phyloP scores from a whole-genome alignment of 2,888 invertebrate species.

The Pyrochroa serraticornis region DNA sequence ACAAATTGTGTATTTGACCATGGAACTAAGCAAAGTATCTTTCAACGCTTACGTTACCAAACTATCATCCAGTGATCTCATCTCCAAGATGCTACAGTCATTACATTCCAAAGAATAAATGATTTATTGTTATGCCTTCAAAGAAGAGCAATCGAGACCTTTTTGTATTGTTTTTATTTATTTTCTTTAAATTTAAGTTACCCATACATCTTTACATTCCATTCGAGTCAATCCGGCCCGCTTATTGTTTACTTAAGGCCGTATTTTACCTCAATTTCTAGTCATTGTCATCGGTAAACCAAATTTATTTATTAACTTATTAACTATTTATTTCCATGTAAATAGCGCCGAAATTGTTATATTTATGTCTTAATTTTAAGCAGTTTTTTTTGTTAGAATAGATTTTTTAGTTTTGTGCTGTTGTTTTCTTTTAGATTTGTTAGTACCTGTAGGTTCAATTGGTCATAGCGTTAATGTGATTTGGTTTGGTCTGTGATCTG shows the following conservation, averaged over 20 bases:
- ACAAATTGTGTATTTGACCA: slow-evolving; percentile 33
- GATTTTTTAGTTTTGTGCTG: slow-evolving; percentile 1
- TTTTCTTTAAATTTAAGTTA: slow-evolving; percentile 11
- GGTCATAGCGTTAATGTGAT: slow-evolving; percentile 28
- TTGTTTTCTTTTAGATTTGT: slow-evolving; percentile 4
- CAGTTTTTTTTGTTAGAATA: slow-evolving; percentile 20
- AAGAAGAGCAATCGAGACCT: not conserved
- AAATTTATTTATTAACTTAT: slow-evolving; percentile 22
- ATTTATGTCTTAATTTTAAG: slow-evolving; percentile 22
- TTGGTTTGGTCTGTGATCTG: slow-evolving; percentile 46
- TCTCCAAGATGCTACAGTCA: slow-evolving; percentile 14
- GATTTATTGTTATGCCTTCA: slow-evolving; percentile 8
- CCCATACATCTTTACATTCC: slow-evolving; percentile 36
- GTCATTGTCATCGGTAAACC: slow-evolving; percentile 32
- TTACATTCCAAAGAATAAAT: slow-evolving; percentile 13
- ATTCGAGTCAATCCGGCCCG: slow-evolving; percentile 1
- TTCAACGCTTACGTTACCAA: slow-evolving; percentile 15
- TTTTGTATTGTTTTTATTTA: slow-evolving; percentile 1
- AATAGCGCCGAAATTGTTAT: slow-evolving; percentile 25
- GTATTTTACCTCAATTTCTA: slow-evolving; percentile 39
- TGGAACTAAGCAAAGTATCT: slow-evolving; percentile 6
- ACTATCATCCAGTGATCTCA: slow-evolving; percentile 18
- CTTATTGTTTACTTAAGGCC: slow-evolving; percentile 16
- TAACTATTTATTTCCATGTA: slow-evolving; percentile 22
- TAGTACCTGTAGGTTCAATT: not conserved